Conservation (phyloP, 1,140 invertebrate genomes). For the Eriocheir sinensis region DNA sequence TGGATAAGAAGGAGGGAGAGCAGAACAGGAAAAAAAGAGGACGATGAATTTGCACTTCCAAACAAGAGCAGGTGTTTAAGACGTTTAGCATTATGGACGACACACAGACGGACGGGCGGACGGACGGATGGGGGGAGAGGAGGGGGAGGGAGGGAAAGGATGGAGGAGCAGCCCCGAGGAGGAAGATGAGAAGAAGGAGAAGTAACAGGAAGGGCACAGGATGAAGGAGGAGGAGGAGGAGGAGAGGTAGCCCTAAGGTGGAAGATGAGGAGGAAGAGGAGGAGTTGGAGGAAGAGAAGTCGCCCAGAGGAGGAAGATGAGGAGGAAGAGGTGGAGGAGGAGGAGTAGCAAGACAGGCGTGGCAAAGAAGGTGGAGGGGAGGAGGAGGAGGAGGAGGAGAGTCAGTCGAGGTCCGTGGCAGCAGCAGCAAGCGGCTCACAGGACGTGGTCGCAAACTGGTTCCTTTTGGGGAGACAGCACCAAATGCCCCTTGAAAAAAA, state of each 20-base stretch:
- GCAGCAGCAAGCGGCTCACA: neutral
- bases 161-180: neutral
- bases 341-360: neutral
- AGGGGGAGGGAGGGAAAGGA: no score
- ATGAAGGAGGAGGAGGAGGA: no score
- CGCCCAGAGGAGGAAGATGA: no score
- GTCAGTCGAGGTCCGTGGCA: constrained; percentile 7
- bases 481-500: neutral
- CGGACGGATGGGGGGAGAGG: neutral
- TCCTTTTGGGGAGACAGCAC: neutral
- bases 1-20: neutral
- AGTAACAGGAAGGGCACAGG: no score
- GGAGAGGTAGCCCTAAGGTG: neutral
- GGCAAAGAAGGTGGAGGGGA: no score
- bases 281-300: no score
- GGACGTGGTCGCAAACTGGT: neutral
- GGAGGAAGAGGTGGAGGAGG: no score
- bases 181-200: neutral
- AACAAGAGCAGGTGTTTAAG: neutral
- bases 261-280: no score
- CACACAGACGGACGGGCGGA: neutral
- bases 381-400: no score
- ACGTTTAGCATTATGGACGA: constrained; percentile 2
- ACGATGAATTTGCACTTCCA: neutral
- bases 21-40: neutral